These are phyloP conservation scores for Carterocephalus palaemon DNA, from an alignment of 2,888 invertebrate genomes.

Conservation along the genomic window DNA sequence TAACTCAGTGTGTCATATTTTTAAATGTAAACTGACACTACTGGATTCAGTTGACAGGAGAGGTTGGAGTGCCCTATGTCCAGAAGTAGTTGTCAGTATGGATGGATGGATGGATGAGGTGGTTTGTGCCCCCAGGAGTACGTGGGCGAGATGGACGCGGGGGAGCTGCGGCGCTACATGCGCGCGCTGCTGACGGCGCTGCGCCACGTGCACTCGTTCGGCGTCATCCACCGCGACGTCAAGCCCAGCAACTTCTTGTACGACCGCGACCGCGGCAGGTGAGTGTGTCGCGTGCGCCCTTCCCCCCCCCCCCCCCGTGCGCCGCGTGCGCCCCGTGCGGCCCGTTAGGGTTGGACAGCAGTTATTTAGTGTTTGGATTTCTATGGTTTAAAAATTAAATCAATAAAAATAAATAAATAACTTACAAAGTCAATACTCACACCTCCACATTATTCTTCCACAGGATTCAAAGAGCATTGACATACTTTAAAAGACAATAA, in stretches of 20 bases:
- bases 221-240: conserved; percentile 92
- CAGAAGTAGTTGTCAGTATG: not conserved
- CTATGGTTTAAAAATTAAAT: no score
- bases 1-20: no score
- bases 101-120: not conserved
- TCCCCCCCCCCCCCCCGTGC: conserved; percentile 80
- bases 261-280: conserved; percentile 83
- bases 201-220: conserved; percentile 88
- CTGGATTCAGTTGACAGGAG: no score
- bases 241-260: conserved; percentile 96
- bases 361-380: no score
- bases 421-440: no score
- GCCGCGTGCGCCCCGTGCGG: conserved; percentile 64
- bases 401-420: no score
- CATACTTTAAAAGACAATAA: no score
- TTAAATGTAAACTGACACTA: no score
- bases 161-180: conserved; percentile 88
- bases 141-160: conserved; percentile 82
- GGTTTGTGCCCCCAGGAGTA: conserved; percentile 81
- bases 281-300: conserved; percentile 14
- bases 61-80: no score
- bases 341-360: no score
- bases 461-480: no score
- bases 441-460: no score
- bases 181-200: conserved; percentile 88